Conservation (phyloP, 2,888 invertebrate genomes). For the Myathropa florea region DNA sequence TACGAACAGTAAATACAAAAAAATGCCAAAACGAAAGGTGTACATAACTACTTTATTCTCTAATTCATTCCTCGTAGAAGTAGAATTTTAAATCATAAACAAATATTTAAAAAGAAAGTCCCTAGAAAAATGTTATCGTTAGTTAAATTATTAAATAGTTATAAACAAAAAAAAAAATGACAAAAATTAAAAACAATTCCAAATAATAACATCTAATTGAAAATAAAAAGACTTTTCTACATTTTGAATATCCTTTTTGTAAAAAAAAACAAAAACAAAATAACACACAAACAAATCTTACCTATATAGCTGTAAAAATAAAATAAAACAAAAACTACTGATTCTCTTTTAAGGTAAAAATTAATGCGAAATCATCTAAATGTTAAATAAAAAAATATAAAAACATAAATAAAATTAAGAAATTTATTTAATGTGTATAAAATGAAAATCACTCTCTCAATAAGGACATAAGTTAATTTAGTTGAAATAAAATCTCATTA, state of each 20-base stretch:
- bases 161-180: conserved; percentile 25
- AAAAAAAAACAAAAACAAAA: conserved; percentile 50
- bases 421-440: conserved; percentile 60
- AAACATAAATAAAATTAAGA: conserved; percentile 32
- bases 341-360: conserved; percentile 62
- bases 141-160: conserved; percentile 68
- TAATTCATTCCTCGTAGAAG: conserved; percentile 61
- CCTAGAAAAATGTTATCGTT: conserved; percentile 67
- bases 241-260: conserved; percentile 69
- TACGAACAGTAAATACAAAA: conserved; percentile 43
- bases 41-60: conserved; percentile 54
- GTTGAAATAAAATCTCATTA: conserved; percentile 36
- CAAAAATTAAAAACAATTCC: conserved; percentile 6
- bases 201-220: conserved; percentile 4
- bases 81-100: conserved; percentile 62
- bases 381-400: conserved; percentile 41
- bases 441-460: conserved; percentile 21
- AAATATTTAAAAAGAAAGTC: conserved; percentile 29
- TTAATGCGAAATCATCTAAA: conserved; percentile 49
- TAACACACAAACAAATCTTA: conserved; percentile 46
- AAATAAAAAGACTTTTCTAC: conserved; percentile 62
- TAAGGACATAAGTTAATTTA: conserved; percentile 45
- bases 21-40: conserved; percentile 3
- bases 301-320: conserved; percentile 62
- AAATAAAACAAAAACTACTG: conserved; percentile 46